A percentile compares a stretch with the other conserved stretches of the same genome.
Conservation (phyloP, 2,797 vertebrate genomes). For the Loriculus beryllinus region DNA sequence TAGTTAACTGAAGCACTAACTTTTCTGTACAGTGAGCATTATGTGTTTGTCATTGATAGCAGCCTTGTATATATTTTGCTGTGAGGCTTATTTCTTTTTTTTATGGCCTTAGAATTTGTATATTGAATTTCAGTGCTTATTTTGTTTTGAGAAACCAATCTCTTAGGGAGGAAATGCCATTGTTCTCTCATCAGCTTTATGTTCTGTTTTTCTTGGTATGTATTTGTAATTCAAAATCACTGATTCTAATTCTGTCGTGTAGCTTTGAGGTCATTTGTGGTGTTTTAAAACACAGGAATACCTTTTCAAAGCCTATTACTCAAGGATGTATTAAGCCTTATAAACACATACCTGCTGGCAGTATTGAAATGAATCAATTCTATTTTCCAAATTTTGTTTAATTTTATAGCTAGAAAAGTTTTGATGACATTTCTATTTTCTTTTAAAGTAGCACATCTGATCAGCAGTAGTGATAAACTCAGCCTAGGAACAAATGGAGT, state of each 20-base stretch:
- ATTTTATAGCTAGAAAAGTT: not conserved
- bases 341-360: not conserved
- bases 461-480: not conserved
- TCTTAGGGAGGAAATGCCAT: not conserved
- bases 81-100: not conserved
- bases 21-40: not conserved
- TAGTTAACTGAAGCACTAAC: not conserved
- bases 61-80: not conserved
- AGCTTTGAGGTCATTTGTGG: too few species aligned
- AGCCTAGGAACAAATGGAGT: not conserved
- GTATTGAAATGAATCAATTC: not conserved
- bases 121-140: not conserved
- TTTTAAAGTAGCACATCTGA: not conserved
- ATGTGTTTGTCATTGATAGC: not conserved
- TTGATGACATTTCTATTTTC: not conserved
- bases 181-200: not conserved
- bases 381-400: not conserved
- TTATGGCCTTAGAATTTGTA: not conserved
- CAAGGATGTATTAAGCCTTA: not conserved
- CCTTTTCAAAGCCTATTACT: too few species aligned
- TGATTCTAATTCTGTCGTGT: not conserved
- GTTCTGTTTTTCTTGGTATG: not conserved
- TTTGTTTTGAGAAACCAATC: not conserved
- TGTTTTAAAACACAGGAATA: too few species aligned
- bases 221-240: not conserved